These are phyloP conservation scores for Antheraea pernyi DNA, from an alignment of 1,140 invertebrate species.

Conservation along the genomic window DNA sequence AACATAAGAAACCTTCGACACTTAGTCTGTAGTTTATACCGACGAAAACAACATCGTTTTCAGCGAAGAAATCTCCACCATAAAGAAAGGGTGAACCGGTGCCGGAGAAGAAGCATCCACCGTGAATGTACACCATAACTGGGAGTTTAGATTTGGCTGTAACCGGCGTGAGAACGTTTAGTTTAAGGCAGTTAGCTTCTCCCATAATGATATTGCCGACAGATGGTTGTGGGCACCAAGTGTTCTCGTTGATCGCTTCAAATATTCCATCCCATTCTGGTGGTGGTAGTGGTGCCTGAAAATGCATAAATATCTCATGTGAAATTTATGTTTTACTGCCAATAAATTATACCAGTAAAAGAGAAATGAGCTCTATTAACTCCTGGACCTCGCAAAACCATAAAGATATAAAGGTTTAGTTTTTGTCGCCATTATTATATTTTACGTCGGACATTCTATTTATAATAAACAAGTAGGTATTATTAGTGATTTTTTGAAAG, in stretches of 20 bases:
- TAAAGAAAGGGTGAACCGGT: conserved; percentile 76
- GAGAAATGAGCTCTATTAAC: too few species aligned
- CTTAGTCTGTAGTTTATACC: conserved; percentile 85
- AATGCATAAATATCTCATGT: conserved; percentile 23
- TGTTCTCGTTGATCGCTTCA: conserved; percentile 70
- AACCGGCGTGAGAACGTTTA: conserved; percentile 89
- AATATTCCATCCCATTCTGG: conserved; percentile 73
- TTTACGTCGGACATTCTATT: too few species aligned
- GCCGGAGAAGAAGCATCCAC: conserved; percentile 81
- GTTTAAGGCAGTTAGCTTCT: conserved; percentile 88
- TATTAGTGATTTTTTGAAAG: too few species aligned
- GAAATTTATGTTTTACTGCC: background rate
- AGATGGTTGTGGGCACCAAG: conserved; percentile 58
- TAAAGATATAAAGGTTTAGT: too few species aligned
- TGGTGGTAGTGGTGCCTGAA: conserved; percentile 74
- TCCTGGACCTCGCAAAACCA: too few species aligned
- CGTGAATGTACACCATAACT: conserved; percentile 85
- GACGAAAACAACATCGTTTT: conserved; percentile 83
- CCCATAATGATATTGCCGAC: conserved; percentile 61
- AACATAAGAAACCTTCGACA: conserved; percentile 83
- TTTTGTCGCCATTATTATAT: too few species aligned
- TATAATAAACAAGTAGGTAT: too few species aligned
- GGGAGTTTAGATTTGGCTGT: conserved; percentile 46
- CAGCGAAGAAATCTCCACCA: conserved; percentile 82
- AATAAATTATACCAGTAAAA: too few species aligned